Base-by-base conservation (phyloP, 1,140 invertebrate genomes). In the Ganaspis sp. region DNA sequence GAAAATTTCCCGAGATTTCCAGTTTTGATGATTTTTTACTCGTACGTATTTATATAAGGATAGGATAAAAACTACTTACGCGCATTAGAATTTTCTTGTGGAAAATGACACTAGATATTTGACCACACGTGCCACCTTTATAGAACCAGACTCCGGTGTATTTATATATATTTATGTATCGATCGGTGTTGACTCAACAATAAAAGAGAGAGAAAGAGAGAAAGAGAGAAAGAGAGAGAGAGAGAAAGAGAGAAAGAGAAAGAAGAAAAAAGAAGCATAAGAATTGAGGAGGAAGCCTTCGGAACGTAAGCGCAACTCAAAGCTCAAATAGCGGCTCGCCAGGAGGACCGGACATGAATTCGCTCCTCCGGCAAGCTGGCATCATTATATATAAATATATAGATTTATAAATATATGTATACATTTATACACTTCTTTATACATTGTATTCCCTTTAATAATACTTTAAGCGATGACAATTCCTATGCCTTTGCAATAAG, bases 331-430 rank as follows among this genome's bases (percentile, higher is more conserved):
- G 85, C 88, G 86, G 90, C 90, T 91, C 90, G 90, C 87, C 84
- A 89, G 90, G 90, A 91, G 89, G 89, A 91, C 90, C 90, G 84
- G 89, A 75, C 77, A 84, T 83, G 80, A 85, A 86, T 83, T 89
- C 86, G 90, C 90, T 91, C 90, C 90, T 91, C 90, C 90, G 89
- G 90, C 89, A 87, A 91, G 90, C 90, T 90, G 88, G 86, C 89
- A 87, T 87, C 85, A 88, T 88, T 88, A 82, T 81, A 82, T 81
- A 86, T 87, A 86, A 79, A 87, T 87, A 84, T 81, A 76, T 73
- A 69, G 69, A 72, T 17, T 73, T 74, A 75, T 75, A 75, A 19
- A 71, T 17, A 70, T 77, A 74, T 77, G 83, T 81, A 82, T 85
- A 86, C 81, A 85, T 84, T 85, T 87, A 89, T 87, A 90, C 84